Percentiles rank a stretch among this genome's conserved stretches.
These are phyloP conservation scores for Bothrops alternatus DNA, from an alignment of 2,797 vertebrate genomes.

Conservation along the genomic window DNA sequence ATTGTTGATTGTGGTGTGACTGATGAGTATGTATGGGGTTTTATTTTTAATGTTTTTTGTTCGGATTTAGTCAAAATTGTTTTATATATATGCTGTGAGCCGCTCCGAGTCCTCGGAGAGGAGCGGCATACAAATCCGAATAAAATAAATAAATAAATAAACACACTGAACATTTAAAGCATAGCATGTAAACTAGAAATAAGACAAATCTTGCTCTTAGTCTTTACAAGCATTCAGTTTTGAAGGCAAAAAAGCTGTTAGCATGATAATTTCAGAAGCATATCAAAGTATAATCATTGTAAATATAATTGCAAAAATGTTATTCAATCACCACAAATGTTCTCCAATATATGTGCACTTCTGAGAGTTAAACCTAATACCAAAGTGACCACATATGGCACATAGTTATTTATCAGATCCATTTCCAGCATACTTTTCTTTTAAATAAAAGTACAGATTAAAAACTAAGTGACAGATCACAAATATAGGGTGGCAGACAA, in stretches of 20 bases:
- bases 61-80: too few relatives aligned
- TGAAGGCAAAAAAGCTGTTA: background rate
- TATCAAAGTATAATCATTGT: background rate
- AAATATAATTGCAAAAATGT: background rate
- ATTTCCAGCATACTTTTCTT: background rate
- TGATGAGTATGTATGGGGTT: too few relatives aligned
- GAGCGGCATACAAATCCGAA: too few relatives aligned
- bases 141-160: too few relatives aligned
- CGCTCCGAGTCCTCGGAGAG: too few relatives aligned
- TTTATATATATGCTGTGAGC: too few relatives aligned
- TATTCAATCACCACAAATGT: background rate
- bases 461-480: background rate
- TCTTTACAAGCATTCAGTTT: background rate
- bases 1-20: too few relatives aligned
- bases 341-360: background rate
- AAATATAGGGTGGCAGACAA: background rate
- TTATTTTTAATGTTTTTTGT: too few relatives aligned
- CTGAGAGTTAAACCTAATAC: background rate
- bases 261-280: background rate
- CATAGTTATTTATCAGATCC: background rate
- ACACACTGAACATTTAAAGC: background rate
- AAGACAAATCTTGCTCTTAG: background rate
- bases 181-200: background rate
- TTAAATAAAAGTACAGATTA: background rate
- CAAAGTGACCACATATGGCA: background rate